Percentiles rank a stretch among this genome's conserved stretches.
These are phyloP conservation scores for Perccottus glenii DNA, from an alignment of 2,113 vertebrate species.

Conservation along the genomic window DNA sequence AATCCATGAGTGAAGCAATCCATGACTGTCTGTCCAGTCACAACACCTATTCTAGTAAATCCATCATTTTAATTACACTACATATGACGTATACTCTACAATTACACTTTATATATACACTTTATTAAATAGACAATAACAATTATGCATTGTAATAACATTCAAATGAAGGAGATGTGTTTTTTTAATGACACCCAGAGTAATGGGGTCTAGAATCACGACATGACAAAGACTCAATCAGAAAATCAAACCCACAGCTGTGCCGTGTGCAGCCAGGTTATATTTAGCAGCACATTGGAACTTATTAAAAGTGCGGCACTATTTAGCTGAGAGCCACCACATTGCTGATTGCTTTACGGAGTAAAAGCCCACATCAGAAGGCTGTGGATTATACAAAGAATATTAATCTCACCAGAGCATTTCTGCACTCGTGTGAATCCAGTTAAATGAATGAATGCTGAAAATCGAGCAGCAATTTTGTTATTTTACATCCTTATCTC, in stretches of 20 bases:
- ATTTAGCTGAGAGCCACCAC: slow-evolving; percentile 12
- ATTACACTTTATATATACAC: too few species aligned
- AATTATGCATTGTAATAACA: too few species aligned
- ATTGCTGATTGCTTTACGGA: slow-evolving; percentile 20
- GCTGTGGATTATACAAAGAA: slow-evolving; percentile 37
- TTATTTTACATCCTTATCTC: background rate
- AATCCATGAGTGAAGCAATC: too few species aligned
- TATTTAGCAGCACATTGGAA: slow-evolving; percentile 44
- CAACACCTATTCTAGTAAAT: too few species aligned
- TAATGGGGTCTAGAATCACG: background rate
- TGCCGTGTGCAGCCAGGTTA: slow-evolving; percentile 19
- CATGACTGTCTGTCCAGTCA: too few species aligned
- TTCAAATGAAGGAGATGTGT: too few species aligned
- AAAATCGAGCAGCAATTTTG: background rate
- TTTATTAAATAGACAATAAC: too few species aligned
- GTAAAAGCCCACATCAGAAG: slow-evolving; percentile 30
- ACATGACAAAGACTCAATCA: slow-evolving; percentile 5
- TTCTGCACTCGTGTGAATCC: slow-evolving; percentile 28
- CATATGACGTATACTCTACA: too few species aligned
- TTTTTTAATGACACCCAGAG: too few species aligned
- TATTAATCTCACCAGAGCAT: slow-evolving; percentile 46
- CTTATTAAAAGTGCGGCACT: slow-evolving; percentile 39
- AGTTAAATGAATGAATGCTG: slow-evolving; percentile 7
- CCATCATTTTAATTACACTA: too few species aligned
- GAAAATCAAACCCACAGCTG: background rate